These are phyloP conservation scores for Poecilia latipinna DNA, from an alignment of 2,113 vertebrate genomes.

Conservation along the genomic window DNA sequence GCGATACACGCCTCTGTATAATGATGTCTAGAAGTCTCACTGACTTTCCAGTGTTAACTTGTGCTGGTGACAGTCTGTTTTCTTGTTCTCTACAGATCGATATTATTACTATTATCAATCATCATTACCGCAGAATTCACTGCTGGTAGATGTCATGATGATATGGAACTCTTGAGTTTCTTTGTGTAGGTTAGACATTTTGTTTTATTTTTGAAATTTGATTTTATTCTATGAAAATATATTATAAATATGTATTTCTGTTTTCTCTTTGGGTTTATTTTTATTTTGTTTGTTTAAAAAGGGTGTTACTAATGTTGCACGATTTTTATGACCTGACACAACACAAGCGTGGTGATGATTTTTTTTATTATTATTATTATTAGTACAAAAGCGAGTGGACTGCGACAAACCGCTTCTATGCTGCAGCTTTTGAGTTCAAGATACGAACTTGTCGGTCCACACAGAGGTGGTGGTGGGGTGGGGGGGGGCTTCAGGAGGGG, in stretches of 20 bases:
- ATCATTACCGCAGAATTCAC: constrained; percentile 41
- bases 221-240: constrained; percentile 82
- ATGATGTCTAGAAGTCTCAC: constrained; percentile 83
- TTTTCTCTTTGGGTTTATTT: constrained; percentile 72
- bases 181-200: constrained; percentile 83
- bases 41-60: constrained; percentile 88
- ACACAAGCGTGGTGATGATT: constrained; percentile 71
- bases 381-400: constrained; percentile 52
- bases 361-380: too few species aligned
- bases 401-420: constrained; percentile 77
- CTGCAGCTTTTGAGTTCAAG: constrained; percentile 86
- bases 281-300: constrained; percentile 55
- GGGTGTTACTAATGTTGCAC: constrained; percentile 64
- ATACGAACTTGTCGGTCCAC: constrained; percentile 75
- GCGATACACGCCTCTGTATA: constrained; percentile 76
- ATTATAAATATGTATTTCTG: constrained; percentile 82
- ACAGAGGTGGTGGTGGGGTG: constrained; percentile 16
- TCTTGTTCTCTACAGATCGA: constrained; percentile 80
- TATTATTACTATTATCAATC: constrained; percentile 63
- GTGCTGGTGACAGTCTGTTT: constrained; percentile 91
- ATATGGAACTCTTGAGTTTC: constrained; percentile 69
- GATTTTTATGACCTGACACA: constrained; percentile 59
- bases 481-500: neutral
- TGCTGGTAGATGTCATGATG: constrained; percentile 62
- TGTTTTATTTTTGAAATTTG: constrained; percentile 77